Conservation (phyloP, 2,888 invertebrate genomes). For the Tenthredo distinguenda region DNA sequence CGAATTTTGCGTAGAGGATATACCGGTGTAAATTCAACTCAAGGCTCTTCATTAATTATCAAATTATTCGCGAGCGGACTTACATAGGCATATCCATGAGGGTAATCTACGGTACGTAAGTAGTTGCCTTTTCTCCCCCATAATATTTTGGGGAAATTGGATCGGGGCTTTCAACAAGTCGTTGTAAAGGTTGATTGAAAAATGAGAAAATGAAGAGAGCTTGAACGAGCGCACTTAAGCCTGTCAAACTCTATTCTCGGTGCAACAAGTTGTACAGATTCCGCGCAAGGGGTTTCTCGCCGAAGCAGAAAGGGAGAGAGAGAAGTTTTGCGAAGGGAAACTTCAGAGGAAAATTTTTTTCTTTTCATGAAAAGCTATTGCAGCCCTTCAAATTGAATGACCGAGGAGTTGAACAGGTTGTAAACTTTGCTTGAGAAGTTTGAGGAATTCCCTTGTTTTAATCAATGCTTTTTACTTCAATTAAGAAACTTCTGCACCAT, state of each 20-base stretch:
- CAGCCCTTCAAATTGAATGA: background rate
- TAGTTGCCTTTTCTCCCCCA: background rate
- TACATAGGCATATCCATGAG: background rate
- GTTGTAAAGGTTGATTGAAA: background rate
- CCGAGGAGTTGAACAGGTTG: background rate
- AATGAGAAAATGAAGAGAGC: background rate
- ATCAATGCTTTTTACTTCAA: background rate
- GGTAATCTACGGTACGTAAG: background rate
- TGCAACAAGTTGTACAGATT: constrained; percentile 37
- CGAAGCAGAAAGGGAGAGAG: background rate
- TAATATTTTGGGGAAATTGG: background rate
- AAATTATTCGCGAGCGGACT: background rate
- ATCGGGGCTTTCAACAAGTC: background rate
- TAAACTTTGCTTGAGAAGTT: background rate
- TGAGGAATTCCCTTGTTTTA: background rate
- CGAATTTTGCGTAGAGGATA: background rate
- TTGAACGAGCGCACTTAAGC: constrained; percentile 5
- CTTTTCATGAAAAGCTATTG: background rate
- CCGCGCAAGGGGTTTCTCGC: background rate
- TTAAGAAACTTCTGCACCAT: background rate
- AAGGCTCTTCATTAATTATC: background rate
- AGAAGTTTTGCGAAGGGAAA: background rate
- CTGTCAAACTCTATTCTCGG: constrained; percentile 3
- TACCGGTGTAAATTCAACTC: background rate
- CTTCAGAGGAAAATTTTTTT: background rate